These are phyloP conservation scores for Vulpes ferrilata DNA, from an alignment of 2,113 vertebrate species.

Conservation along the genomic window DNA sequence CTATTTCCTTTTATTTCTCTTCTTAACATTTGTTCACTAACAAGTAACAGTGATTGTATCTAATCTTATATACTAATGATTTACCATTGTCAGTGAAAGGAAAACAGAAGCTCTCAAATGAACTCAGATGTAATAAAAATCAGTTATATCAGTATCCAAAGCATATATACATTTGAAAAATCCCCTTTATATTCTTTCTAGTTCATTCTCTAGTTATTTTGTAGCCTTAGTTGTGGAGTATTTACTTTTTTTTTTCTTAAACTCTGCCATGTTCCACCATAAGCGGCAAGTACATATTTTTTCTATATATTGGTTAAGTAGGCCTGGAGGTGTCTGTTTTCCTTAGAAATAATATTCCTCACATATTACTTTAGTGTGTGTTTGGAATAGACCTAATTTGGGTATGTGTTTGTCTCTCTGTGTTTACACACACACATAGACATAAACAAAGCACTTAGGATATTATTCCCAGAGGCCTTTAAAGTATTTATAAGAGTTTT, in stretches of 20 bases:
- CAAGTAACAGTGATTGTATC: neutral
- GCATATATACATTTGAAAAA: neutral
- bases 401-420: neutral
- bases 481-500: neutral
- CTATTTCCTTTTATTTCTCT: neutral
- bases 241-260: neutral
- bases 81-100: neutral
- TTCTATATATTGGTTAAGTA: neutral
- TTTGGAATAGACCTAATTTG: neutral
- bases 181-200: neutral
- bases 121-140: neutral
- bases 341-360: neutral
- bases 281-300: neutral
- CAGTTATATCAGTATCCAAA: neutral
- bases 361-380: neutral
- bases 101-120: neutral
- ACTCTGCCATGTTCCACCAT: neutral
- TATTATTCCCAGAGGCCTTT: neutral
- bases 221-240: neutral
- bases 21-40: neutral
- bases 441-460: neutral
- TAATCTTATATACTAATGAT: neutral
- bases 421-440: neutral
- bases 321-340: neutral
- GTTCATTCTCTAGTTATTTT: neutral